Conservation (phyloP, 23 tunicate species). For the Styela clava region DNA sequence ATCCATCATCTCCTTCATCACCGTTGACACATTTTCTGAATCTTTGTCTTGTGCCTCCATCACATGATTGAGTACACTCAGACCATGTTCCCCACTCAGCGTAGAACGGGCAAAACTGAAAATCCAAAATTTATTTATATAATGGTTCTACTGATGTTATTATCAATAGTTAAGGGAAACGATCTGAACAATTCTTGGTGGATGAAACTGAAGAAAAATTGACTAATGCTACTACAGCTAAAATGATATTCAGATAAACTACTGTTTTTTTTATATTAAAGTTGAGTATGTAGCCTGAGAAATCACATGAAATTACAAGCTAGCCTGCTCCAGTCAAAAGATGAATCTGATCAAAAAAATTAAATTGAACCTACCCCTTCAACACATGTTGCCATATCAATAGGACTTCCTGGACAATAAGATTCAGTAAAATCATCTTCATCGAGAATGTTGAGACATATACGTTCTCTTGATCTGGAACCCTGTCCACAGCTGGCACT, state of each 20-base stretch:
- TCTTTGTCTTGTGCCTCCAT: conserved; percentile 31
- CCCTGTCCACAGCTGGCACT: conserved; percentile 80
- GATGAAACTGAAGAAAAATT: too few relatives aligned
- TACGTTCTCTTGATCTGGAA: conserved; percentile 40
- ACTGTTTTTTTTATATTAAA: too few relatives aligned
- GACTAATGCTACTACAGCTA: too few relatives aligned
- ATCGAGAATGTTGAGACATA: conserved; percentile 43
- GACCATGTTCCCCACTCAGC: conserved; percentile 77
- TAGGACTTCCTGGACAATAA: conserved; percentile 9
- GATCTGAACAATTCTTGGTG: too few relatives aligned
- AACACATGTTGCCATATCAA: conserved; percentile 14
- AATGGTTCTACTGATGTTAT: neutral
- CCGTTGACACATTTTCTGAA: conserved; percentile 38
- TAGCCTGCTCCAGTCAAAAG: too few relatives aligned
- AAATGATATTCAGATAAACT: too few relatives aligned
- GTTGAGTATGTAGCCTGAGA: too few relatives aligned
- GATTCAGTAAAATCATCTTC: conserved; percentile 23
- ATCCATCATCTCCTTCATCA: conserved; percentile 37
- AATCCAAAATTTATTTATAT: neutral
- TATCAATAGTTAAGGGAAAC: too few relatives aligned
- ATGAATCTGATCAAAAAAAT: too few relatives aligned
- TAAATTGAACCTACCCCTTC: conserved; percentile 27
- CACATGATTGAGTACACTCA: conserved; percentile 65
- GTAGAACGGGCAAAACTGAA: conserved; percentile 73
- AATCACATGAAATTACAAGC: too few relatives aligned